Conservation (phyloP, 1,140 invertebrate genomes). For the Eriocheir sinensis region DNA sequence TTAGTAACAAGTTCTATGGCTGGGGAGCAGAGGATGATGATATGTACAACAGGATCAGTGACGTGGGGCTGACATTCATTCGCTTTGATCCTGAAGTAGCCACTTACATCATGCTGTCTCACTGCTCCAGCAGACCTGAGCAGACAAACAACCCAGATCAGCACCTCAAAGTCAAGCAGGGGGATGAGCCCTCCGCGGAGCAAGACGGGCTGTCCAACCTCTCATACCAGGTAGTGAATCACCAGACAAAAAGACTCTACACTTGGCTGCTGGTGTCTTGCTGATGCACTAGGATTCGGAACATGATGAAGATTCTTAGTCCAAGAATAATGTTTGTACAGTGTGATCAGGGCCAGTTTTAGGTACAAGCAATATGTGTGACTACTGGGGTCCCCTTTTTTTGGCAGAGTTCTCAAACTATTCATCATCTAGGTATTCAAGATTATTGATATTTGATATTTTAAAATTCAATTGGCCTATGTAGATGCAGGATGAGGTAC, state of each 20-base stretch:
- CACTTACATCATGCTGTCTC: constrained; percentile 80
- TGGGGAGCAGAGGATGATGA: constrained; percentile 88
- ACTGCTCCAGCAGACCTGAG: constrained; percentile 42
- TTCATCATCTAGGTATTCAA: too few relatives aligned
- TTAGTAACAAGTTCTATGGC: constrained; percentile 87
- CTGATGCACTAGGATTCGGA: not conserved
- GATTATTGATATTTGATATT: too few relatives aligned
- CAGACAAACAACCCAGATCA: not conserved
- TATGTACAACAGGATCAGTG: constrained; percentile 86
- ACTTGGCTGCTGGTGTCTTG: constrained; percentile 53
- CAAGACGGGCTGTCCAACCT: constrained; percentile 51
- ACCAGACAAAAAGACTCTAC: constrained; percentile 9
- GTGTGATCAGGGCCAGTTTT: too few relatives aligned
- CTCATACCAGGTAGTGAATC: constrained; percentile 46
- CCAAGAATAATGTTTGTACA: not conserved
- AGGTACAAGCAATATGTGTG: too few relatives aligned
- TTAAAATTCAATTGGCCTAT: too few relatives aligned
- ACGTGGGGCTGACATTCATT: constrained; percentile 84
- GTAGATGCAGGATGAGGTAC: too few relatives aligned
- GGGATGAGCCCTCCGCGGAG: not conserved
- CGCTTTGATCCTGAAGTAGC: constrained; percentile 88
- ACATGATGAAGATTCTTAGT: not conserved
- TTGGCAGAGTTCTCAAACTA: too few relatives aligned
- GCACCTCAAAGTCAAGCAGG: not conserved
- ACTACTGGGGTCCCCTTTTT: too few relatives aligned